Evolutionary conservation across 2,888 invertebrate genomes (phyloP).

Genomic region (Cryptus armator): DNA sequence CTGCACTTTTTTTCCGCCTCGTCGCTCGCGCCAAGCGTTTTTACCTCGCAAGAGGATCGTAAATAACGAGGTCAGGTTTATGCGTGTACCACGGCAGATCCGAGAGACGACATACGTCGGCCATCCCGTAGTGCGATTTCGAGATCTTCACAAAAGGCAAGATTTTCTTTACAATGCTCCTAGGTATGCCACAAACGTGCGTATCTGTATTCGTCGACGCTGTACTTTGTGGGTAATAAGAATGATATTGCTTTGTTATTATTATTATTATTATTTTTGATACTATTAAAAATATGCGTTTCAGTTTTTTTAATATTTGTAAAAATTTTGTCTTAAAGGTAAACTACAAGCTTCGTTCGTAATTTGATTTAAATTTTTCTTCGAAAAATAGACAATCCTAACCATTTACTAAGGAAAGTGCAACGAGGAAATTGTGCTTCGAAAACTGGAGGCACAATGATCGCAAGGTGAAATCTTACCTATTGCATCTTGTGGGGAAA

Average conservation of each 20-base stretch:
- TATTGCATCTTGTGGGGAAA: background rate
- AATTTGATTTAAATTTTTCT: too few relatives aligned
- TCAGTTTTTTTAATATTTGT: background rate
- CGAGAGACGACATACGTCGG: background rate
- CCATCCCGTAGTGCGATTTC: background rate
- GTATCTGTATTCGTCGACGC: too few relatives aligned
- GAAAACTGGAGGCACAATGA: background rate
- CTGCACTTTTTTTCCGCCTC: conserved; percentile 51
- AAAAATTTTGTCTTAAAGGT: too few relatives aligned
- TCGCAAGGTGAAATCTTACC: background rate
- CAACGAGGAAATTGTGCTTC: background rate
- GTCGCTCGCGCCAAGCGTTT: conserved; percentile 54
- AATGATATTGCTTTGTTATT: background rate
- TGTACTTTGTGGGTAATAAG: too few relatives aligned
- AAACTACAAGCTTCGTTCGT: too few relatives aligned
- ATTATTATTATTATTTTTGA: background rate
- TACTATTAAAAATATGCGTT: background rate
- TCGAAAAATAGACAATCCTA: too few relatives aligned
- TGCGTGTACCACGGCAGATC: conserved; percentile 5
- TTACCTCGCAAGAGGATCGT: conserved; percentile 47
- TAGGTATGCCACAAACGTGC: too few relatives aligned
- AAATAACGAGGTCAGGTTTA: conserved; percentile 60
- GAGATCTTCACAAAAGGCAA: background rate
- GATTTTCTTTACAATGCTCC: background rate
- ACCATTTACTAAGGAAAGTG: background rate